A percentile compares a stretch with the other conserved stretches of the same genome.
These are phyloP conservation scores for Erythrolamprus reginae DNA, from an alignment of 2,113 vertebrate species.

Conservation along the genomic window DNA sequence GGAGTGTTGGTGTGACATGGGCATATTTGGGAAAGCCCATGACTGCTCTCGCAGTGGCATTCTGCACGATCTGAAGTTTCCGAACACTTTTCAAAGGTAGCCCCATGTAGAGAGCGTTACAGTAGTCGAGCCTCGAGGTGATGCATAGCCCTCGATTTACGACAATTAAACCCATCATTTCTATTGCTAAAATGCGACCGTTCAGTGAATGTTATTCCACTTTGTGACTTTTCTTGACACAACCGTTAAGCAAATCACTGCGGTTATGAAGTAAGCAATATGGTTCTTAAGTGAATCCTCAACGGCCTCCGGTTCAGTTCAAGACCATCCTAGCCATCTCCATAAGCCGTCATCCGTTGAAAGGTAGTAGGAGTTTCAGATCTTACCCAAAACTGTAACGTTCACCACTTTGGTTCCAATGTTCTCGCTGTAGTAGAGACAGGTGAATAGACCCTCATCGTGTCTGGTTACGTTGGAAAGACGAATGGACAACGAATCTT, in stretches of 20 bases:
- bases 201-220: neutral
- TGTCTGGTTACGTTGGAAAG: constrained; percentile 45
- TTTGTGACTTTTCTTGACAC: neutral
- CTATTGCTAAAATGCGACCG: neutral
- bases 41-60: no score
- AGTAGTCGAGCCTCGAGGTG: no score
- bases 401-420: constrained; percentile 34
- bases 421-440: constrained; percentile 41
- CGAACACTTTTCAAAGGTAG: no score
- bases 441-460: constrained; percentile 64
- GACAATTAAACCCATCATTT: neutral
- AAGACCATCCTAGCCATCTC: neutral
- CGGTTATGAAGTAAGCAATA: no score
- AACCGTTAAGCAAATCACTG: neutral
- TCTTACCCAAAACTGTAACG: constrained; percentile 63
- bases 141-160: no score
- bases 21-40: no score
- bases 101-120: no score
- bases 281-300: neutral
- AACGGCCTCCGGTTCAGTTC: neutral
- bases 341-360: neutral
- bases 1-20: no score
- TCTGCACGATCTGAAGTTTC: no score
- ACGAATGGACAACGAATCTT: constrained; percentile 47
- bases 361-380: neutral